Evolutionary conservation across 1,140 invertebrate species (phyloP).

Genomic region (Papilio aristodemus): DNA sequence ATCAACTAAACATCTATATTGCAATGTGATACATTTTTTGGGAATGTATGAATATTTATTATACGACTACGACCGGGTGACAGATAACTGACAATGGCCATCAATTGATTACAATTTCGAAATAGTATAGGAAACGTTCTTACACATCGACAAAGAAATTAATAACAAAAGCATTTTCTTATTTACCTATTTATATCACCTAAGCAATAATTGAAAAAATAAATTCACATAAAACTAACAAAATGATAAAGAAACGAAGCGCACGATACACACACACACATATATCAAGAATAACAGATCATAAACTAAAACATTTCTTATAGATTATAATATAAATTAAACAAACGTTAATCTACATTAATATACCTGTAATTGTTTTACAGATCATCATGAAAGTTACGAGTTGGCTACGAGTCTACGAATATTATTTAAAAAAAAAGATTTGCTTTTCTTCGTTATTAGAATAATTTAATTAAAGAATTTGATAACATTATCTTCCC

Average conservation of each 20-base stretch:
- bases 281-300: conserved; percentile 30
- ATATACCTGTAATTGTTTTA: neutral
- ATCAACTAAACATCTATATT: conserved; percentile 1
- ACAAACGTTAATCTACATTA: neutral
- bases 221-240: neutral
- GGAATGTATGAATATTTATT: conserved; percentile 27
- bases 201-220: conserved; percentile 21
- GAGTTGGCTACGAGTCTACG: too few species aligned
- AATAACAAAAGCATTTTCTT: neutral
- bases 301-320: neutral
- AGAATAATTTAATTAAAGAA: too few species aligned
- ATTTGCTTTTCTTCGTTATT: too few species aligned
- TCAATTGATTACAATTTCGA: conserved; percentile 34
- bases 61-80: conserved; percentile 30
- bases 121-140: neutral
- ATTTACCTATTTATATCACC: conserved; percentile 25
- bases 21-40: conserved; percentile 25
- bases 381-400: neutral
- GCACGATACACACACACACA: conserved; percentile 4
- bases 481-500: too few species aligned
- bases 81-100: conserved; percentile 36
- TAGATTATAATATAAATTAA: neutral
- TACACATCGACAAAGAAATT: neutral
- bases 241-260: conserved; percentile 3
- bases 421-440: too few species aligned